Base-by-base conservation (phyloP, 2,888 invertebrate genomes). In the Venusia cambrica region DNA sequence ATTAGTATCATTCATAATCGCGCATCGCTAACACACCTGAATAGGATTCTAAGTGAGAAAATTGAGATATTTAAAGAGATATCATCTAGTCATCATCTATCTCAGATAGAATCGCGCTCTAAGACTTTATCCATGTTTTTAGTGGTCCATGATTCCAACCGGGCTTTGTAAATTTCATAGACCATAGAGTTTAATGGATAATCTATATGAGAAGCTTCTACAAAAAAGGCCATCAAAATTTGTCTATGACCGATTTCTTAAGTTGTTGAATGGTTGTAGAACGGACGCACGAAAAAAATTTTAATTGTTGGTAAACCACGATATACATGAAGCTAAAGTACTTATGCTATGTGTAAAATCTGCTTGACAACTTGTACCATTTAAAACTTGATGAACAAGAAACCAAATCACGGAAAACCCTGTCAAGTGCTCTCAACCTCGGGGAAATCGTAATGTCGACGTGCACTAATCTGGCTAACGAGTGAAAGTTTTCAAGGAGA, bases 401-500 rank as follows among this genome's bases (percentile, higher is more conserved):
- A 13, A 18, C n/a, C n/a, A 34, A 44, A 49, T 43, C 38, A 49
- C 51, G 43, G 16, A 32, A 48, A 54, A 62, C 54, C 56, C 58
- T 53, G 45, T 57, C 49, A 40, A 57, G 52, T 58, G 66, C 65
- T 69, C 68, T 67, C 57, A 55, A 56, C 62, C 61, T 60, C 53
- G 30, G 31, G 64, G 66, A 73, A 70, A 73, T 73, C 69, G 56
- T 59, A 56, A 70, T 74, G 78, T 77, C 70, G 75, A 79, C 80
- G 79, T 79, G 68, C 78, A 57, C 62, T 67, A 60, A 62, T 57
- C 61, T 57, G 62, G 50, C 52, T 59, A 63, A 47, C 59, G 51
- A 73, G 83, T 80, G 83, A 83, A 83, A 83, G 83, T 81, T 72
- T 45, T 30, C 38, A 40, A 38, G 46, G 47, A 48, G 61, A 51